Conservation (phyloP, 2,797 vertebrate genomes). For the Anguilla marmorata region DNA sequence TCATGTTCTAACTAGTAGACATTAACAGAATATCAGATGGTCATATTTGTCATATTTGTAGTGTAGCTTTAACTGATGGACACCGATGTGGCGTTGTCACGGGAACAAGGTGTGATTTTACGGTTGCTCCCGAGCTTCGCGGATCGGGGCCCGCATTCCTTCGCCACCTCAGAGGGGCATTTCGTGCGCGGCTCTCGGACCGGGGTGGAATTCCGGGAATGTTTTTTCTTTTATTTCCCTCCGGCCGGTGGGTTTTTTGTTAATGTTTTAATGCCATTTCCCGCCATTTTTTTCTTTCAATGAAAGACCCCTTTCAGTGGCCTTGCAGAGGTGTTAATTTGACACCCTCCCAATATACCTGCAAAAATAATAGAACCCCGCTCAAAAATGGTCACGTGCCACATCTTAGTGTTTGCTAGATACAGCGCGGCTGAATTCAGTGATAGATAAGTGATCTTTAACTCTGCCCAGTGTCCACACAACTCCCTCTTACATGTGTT, state of each 20-base stretch:
- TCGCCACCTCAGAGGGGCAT: background rate
- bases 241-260: background rate
- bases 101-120: background rate
- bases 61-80: background rate
- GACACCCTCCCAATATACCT: constrained; percentile 9
- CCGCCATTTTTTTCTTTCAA: background rate
- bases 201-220: constrained; percentile 2
- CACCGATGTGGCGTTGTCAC: background rate
- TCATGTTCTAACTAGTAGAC: background rate
- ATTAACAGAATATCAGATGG: background rate
- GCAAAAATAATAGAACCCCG: background rate
- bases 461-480: background rate
- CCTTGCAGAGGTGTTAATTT: background rate
- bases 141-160: background rate
- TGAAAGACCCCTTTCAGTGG: constrained; percentile 17
- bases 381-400: background rate
- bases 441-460: background rate
- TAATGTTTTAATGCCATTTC: background rate
- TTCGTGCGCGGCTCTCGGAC: background rate
- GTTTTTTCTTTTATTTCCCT: background rate
- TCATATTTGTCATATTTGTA: background rate
- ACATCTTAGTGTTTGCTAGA: background rate
- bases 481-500: background rate
- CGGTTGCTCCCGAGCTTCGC: background rate
- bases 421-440: background rate